Evolutionary conservation across 1,140 invertebrate species (phyloP), one percentile per base, ranked within the genome.

Genomic region (Nebria ingens): DNA sequence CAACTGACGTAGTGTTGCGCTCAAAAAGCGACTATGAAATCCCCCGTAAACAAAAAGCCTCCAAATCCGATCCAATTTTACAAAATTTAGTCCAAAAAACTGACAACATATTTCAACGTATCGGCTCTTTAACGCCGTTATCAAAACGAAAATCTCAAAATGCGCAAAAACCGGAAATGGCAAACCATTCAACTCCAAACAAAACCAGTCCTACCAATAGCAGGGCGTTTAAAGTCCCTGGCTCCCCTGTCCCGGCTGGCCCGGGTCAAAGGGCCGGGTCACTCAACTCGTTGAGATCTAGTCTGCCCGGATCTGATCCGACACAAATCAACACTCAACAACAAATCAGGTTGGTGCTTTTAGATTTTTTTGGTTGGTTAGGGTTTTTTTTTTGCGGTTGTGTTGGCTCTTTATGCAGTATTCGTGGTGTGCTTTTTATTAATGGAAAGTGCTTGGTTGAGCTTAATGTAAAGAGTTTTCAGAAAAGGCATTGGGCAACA

Each of bases 1-100:
- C 15, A 12, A 9, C 6, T 49, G 42, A 52, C 19, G 66, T 59
- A 2, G 65, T 69, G n/a, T 29, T 68, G 21, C 54, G 63, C n/a
- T 69, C 67, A 0, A 67, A 66, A 58, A 68, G 66, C 56, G 67
- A 69, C 21, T 68, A 65, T 54, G 61, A 65, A 53, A 68, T 70
- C n/a, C 65, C 66, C 0, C 55, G 61, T 42, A 54, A 62, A 19
- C 55, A 54, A 52, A 25, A 12, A 55, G 17, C 51, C 52, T 23
- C 23, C 29, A 40, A 40, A 55, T 51, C 25, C 23, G 21, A 23
- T 21, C 22, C 25, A 11, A 23, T 62, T 58, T 54, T 64, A 55
- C 56, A 60, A 22, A 54, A 54, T 21, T 51, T 60, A 21, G 52
- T 23, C n/a, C 55, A 60, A 34, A 60, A 58, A 53, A 62, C 68